Percentiles rank a stretch among this genome's conserved stretches.
Conservation (phyloP, 2,888 invertebrate species). For the Drosophila infuscata region DNA sequence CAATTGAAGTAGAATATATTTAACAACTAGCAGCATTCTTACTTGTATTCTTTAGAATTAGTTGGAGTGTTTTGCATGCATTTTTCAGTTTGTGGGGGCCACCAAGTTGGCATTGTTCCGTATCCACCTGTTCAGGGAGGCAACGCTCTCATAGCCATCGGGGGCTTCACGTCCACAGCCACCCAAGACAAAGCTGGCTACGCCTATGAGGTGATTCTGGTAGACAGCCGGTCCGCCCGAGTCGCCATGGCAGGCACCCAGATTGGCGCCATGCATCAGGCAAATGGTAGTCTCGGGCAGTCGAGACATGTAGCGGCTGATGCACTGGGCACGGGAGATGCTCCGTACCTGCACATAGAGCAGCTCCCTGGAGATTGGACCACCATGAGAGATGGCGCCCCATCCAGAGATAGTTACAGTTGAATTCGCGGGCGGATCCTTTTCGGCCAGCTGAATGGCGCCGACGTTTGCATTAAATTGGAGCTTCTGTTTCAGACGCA, state of each 20-base stretch:
- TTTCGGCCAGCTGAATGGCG: constrained; percentile 69
- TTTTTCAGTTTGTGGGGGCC: not conserved
- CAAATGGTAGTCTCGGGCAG: constrained; percentile 75
- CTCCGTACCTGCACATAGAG: constrained; percentile 69
- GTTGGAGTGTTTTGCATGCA: not conserved
- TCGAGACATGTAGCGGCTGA: constrained; percentile 36
- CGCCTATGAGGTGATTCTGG: constrained; percentile 72
- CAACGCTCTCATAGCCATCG: constrained; percentile 82
- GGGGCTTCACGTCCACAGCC: constrained; percentile 75
- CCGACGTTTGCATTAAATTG: constrained; percentile 52
- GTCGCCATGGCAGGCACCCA: constrained; percentile 83
- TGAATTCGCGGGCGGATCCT: constrained; percentile 58
- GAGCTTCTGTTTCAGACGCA: constrained; percentile 63
- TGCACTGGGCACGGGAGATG: constrained; percentile 65
- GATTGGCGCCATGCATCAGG: constrained; percentile 61
- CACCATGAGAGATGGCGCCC: constrained; percentile 73
- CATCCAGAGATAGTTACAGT: constrained; percentile 79
- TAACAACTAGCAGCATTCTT: too few relatives aligned
- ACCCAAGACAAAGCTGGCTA: constrained; percentile 78
- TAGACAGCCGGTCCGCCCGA: constrained; percentile 84
- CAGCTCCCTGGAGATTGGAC: constrained; percentile 67
- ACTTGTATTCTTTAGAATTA: too few relatives aligned
- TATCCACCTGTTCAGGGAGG: constrained; percentile 62
- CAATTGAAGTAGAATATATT: too few relatives aligned
- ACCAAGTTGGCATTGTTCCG: constrained; percentile 27